A percentile compares a stretch with the other conserved stretches of the same genome.
Conservation (phyloP, 1,140 invertebrate species). For the Bombus polaris region DNA sequence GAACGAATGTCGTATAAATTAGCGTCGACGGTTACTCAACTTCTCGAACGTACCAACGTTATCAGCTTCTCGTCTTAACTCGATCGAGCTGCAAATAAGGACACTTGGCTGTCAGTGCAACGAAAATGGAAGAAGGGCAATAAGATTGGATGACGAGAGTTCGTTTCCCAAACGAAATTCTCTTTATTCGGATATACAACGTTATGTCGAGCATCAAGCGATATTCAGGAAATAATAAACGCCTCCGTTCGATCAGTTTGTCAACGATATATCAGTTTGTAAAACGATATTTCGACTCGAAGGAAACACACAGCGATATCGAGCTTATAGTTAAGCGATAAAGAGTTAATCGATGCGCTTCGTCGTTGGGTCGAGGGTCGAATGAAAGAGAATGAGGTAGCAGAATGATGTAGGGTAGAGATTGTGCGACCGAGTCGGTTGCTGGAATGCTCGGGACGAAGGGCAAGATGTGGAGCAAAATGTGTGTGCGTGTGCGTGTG, state of each 20-base stretch:
- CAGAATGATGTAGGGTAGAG: not conserved
- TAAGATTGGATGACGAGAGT: too few species aligned
- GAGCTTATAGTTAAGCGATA: conserved; percentile 40
- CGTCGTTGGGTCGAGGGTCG: not conserved
- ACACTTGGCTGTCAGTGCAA: too few species aligned
- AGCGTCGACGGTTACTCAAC: conserved; percentile 73
- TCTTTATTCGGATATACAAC: conserved; percentile 57
- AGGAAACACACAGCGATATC: conserved; percentile 54
- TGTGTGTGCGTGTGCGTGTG: not conserved
- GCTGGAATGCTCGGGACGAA: not conserved
- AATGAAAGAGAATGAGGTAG: not conserved
- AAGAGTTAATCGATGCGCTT: conserved; percentile 44
- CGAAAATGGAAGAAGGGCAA: not conserved
- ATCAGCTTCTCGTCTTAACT: conserved; percentile 79
- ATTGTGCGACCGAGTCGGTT: not conserved
- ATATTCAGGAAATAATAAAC: conserved; percentile 52
- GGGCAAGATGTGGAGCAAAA: not conserved
- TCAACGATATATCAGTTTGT: conserved; percentile 23
- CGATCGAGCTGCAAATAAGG: not conserved
- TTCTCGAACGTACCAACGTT: conserved; percentile 78
- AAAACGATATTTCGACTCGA: conserved; percentile 48
- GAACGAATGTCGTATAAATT: conserved; percentile 77
- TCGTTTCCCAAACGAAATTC: conserved; percentile 42
- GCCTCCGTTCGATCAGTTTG: conserved; percentile 34
- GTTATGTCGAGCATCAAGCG: conserved; percentile 49